Percentiles rank a stretch among this genome's conserved stretches.
Conservation (phyloP, 2,888 invertebrate species). For the Myopa testacea region DNA sequence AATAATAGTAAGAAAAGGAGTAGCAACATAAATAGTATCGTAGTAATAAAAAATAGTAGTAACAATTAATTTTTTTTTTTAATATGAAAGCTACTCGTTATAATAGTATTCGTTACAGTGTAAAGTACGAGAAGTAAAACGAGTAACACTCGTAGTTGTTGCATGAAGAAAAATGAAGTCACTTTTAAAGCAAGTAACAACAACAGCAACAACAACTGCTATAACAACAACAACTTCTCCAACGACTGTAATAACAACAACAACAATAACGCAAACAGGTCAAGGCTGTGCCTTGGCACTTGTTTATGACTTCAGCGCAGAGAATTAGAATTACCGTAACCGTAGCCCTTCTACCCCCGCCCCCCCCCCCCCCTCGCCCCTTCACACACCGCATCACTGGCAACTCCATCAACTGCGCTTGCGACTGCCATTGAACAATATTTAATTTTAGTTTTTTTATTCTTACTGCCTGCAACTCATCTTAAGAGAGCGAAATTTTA, state of each 20-base stretch:
- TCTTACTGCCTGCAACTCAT: constrained; percentile 8
- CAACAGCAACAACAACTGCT: too few species aligned
- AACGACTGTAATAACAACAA: too few species aligned
- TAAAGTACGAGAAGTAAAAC: not conserved
- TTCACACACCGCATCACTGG: too few species aligned
- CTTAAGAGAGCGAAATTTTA: not conserved
- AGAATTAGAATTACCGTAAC: constrained; percentile 1
- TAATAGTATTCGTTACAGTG: not conserved
- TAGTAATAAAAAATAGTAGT: too few species aligned
- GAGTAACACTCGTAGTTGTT: not conserved
- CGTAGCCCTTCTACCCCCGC: not conserved
- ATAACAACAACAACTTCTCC: too few species aligned
- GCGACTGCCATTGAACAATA: too few species aligned
- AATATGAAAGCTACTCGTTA: too few species aligned
- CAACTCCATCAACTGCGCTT: too few species aligned
- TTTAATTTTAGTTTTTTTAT: too few species aligned
- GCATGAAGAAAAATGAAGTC: not conserved
- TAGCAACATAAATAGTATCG: too few species aligned
- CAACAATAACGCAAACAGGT: constrained; percentile 1
- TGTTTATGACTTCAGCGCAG: not conserved
- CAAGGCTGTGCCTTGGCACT: constrained; percentile 12
- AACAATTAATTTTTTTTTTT: too few species aligned
- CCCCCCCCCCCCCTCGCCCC: too few species aligned
- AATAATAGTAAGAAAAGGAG: not conserved
- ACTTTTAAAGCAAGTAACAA: not conserved